Evolutionary conservation across 2,113 vertebrate genomes (phyloP).

Genomic region (Bettongia penicillata): DNA sequence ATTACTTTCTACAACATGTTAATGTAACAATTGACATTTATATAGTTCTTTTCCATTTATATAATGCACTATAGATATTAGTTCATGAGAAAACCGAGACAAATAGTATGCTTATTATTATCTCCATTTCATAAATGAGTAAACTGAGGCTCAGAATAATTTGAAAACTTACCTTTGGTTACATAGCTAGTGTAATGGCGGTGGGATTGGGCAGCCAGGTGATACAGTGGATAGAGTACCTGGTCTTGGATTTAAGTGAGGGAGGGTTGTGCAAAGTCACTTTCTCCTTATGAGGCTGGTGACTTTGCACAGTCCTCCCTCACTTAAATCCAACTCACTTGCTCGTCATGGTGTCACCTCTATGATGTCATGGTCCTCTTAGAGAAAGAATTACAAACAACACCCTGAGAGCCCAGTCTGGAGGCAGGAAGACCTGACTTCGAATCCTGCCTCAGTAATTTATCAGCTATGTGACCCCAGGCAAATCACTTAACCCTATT

Average conservation of each 20-base stretch:
- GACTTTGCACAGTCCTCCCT: too few relatives aligned
- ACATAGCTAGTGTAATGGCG: neutral
- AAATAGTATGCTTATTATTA: neutral
- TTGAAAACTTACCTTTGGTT: neutral
- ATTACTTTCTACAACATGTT: neutral
- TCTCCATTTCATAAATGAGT: neutral
- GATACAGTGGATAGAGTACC: neutral
- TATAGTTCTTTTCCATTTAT: neutral
- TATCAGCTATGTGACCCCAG: neutral
- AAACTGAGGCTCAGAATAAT: neutral
- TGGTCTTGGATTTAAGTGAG: too few relatives aligned
- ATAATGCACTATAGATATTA: neutral
- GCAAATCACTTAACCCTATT: neutral
- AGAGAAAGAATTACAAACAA: too few relatives aligned
- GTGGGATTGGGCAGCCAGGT: neutral
- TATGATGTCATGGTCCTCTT: too few relatives aligned
- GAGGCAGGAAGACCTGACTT: neutral
- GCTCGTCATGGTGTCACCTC: too few relatives aligned
- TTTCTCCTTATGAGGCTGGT: too few relatives aligned
- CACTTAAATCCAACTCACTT: too few relatives aligned
- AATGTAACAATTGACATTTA: neutral
- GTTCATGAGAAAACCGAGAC: neutral
- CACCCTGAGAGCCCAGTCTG: too few relatives aligned
- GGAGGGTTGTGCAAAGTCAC: too few relatives aligned
- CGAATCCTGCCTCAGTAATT: neutral